Evolutionary conservation across 2,888 invertebrate species (phyloP), one percentile per base, ranked within the genome.

Genomic region (Vesta saturnalis): DNA sequence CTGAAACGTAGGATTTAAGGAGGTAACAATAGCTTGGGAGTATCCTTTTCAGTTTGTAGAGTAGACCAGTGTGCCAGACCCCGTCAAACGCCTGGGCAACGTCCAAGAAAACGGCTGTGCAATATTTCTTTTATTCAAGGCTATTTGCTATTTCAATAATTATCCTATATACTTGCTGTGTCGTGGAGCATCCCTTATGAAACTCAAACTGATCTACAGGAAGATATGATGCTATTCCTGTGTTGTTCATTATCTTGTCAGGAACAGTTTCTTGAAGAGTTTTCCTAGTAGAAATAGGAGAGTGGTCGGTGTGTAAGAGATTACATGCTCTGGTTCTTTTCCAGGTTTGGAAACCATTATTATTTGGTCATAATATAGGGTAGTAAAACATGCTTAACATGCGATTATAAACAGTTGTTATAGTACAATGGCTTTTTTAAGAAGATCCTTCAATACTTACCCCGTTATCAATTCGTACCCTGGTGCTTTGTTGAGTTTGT

Each of bases 1-100:
- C 59, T 16, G 43, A 12, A 12, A 61, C 18, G 35, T 61, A 61
- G 8, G 61, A 52, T 49, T 52, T 49, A n/a, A 60, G 47, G 22
- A 60, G 15, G 16, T 60, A 60, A 15, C 23, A 49, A 15, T 60
- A 52, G 16, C 22, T 60, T 30, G 60, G 49, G n/a, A 60, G 30
- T 1, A 61, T 12, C 15, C 49, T 49, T 30, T 30, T 30, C 10
- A 30, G 10, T 30, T 30, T 30, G 30, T 30, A 30, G 30, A 30
- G 30, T 10, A 30, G n/a, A n/a, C 30, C 30, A 10, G 30, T 30
- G 10, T 30, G 30, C 30, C 5, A 30, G 10, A 30, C 30, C 10
- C 10, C 10, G 5, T 30, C 30, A 30, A 30, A 30, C 30, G 30
- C 10, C 30, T 30, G 30, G 30, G 4, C 30, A 30, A 30, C 30